Conservation (phyloP, 2,113 vertebrate species). For the Melanerpes aurifrons region DNA sequence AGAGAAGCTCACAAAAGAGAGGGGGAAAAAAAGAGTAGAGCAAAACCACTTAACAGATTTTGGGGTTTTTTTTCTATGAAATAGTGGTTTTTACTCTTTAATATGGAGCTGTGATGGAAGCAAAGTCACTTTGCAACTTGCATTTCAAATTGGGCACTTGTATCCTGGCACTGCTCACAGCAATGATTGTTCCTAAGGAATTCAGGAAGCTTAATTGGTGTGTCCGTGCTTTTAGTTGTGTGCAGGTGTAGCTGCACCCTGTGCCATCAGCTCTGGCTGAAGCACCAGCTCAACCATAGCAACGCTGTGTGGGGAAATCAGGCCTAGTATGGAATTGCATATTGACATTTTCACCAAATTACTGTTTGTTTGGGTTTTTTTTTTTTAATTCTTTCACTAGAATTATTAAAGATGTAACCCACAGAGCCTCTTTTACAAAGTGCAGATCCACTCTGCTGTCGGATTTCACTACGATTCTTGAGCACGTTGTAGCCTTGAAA, state of each 20-base stretch:
- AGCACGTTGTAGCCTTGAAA: background rate
- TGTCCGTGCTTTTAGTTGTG: background rate
- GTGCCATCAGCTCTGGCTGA: background rate
- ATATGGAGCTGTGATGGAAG: background rate
- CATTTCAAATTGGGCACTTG: background rate
- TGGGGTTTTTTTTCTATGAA: no score
- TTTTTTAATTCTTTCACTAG: background rate
- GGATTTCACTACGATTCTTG: background rate
- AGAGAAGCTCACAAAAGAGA: background rate
- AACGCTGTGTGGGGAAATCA: background rate
- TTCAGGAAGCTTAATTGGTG: background rate
- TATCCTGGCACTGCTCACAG: background rate
- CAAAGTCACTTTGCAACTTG: background rate
- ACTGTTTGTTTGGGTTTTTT: background rate
- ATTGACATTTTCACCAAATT: background rate
- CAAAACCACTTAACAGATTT: background rate
- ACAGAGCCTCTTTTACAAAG: background rate
- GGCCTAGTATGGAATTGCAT: background rate
- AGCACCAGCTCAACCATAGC: background rate
- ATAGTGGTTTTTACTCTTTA: background rate
- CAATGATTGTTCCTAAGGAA: background rate
- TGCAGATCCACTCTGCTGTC: background rate
- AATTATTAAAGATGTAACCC: constrained; percentile 16
- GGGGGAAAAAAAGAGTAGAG: background rate
- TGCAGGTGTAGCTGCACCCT: background rate